Evolutionary conservation across 2,113 vertebrate species (phyloP).

Genomic region (Lichenostomus cassidix): DNA sequence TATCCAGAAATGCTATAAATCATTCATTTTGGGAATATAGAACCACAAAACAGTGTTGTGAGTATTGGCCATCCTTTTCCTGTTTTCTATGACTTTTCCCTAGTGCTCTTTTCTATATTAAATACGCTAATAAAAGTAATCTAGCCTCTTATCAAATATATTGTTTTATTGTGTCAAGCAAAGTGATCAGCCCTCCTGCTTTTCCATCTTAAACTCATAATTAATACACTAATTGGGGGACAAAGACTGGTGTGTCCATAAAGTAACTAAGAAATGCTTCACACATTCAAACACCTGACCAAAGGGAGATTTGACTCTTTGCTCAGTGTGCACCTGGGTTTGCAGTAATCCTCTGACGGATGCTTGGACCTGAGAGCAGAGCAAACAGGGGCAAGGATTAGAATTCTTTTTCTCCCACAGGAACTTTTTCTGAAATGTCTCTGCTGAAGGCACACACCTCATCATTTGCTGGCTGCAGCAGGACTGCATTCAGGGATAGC

Average conservation of each 20-base stretch:
- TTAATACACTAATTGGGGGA: fast-evolving
- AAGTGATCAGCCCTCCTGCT: neutral
- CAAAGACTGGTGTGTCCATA: neutral
- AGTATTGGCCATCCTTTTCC: neutral
- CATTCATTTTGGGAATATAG: neutral
- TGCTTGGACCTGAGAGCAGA: neutral
- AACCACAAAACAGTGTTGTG: neutral
- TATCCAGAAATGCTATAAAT: neutral
- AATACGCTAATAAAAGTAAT: neutral
- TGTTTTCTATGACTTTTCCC: fast-evolving
- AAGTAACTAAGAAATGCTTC: neutral
- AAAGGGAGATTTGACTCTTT: neutral
- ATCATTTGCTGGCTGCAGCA: neutral
- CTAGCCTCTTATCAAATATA: neutral
- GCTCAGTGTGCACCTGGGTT: neutral
- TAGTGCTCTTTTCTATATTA: neutral
- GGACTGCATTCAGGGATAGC: neutral
- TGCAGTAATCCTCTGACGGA: neutral
- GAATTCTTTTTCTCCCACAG: neutral
- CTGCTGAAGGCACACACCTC: neutral
- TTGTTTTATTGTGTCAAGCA: neutral
- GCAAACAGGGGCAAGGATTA: neutral
- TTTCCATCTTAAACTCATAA: neutral
- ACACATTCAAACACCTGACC: fast-evolving
- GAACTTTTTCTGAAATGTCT: neutral